Evolutionary conservation across 2,113 vertebrate genomes (phyloP).

Genomic region (Bubo scandiacus): DNA sequence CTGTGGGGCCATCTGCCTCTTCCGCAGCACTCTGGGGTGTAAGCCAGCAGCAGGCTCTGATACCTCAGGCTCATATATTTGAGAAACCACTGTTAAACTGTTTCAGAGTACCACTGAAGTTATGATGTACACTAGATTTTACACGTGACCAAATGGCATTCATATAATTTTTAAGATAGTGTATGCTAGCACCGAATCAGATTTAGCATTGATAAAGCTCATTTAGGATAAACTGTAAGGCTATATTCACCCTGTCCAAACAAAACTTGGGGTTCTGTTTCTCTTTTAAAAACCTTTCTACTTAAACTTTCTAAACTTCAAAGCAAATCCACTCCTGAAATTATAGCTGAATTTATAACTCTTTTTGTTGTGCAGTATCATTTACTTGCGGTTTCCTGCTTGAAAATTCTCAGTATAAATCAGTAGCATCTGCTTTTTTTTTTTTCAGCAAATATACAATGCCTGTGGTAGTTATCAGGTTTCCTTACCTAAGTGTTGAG

Average conservation of each 20-base stretch:
- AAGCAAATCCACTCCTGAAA: neutral
- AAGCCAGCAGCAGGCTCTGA: neutral
- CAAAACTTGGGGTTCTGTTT: neutral
- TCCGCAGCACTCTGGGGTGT: rapidly evolving
- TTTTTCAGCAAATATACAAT: neutral
- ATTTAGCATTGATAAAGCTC: neutral
- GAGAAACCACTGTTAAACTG: rapidly evolving
- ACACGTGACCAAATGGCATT: rapidly evolving
- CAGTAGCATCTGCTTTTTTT: neutral
- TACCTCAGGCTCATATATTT: rapidly evolving
- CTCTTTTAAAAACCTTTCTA: neutral
- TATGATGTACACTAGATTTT: rapidly evolving
- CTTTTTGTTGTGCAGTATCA: neutral
- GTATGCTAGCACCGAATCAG: neutral
- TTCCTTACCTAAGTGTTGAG: neutral
- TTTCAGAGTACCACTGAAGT: neutral
- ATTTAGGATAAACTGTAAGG: neutral
- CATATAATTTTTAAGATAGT: rapidly evolving
- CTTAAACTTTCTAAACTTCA: neutral
- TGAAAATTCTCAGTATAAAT: neutral
- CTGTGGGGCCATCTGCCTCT: neutral
- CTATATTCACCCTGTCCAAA: neutral
- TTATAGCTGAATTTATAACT: neutral
- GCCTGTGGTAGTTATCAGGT: neutral
- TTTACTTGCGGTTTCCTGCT: neutral